These are phyloP conservation scores for Malaclemys terrapin DNA, from an alignment of 2,113 vertebrate genomes.

Conservation along the genomic window DNA sequence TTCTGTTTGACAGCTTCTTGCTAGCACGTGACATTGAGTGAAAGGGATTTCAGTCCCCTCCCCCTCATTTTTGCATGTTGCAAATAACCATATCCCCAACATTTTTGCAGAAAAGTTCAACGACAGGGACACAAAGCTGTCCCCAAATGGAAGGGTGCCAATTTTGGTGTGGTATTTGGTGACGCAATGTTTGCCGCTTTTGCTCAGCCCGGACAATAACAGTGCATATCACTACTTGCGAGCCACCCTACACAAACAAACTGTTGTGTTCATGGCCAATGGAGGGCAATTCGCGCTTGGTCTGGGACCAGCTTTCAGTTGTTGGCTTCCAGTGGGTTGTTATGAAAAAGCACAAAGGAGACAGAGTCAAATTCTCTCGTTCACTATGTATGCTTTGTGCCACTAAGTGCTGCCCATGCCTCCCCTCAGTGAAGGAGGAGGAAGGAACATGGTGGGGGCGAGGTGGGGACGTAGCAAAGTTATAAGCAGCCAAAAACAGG, in stretches of 20 bases:
- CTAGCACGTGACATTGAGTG: background rate
- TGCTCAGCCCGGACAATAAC: background rate
- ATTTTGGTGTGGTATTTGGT: background rate
- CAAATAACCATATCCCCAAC: background rate
- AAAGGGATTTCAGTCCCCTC: constrained; percentile 2
- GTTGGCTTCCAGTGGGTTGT: background rate
- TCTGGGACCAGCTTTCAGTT: background rate
- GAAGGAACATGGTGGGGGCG: background rate
- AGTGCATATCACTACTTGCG: background rate
- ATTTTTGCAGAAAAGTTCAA: background rate
- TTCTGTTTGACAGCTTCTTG: background rate
- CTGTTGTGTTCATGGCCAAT: too few species aligned
- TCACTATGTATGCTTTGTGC: background rate
- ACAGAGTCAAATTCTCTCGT: background rate
- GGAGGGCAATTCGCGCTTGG: background rate
- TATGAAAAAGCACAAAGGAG: background rate
- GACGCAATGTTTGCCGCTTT: background rate
- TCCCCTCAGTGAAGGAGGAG: background rate
- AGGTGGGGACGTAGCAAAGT: background rate
- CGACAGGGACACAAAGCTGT: background rate
- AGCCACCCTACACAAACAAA: background rate
- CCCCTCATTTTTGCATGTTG: background rate
- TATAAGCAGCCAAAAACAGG: background rate
- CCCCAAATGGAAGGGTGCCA: background rate
- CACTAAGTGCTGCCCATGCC: background rate